Evolutionary conservation across 1,140 invertebrate genomes (phyloP), one percentile per base, ranked within the genome.

Genomic region (Dendroctonus valens): DNA sequence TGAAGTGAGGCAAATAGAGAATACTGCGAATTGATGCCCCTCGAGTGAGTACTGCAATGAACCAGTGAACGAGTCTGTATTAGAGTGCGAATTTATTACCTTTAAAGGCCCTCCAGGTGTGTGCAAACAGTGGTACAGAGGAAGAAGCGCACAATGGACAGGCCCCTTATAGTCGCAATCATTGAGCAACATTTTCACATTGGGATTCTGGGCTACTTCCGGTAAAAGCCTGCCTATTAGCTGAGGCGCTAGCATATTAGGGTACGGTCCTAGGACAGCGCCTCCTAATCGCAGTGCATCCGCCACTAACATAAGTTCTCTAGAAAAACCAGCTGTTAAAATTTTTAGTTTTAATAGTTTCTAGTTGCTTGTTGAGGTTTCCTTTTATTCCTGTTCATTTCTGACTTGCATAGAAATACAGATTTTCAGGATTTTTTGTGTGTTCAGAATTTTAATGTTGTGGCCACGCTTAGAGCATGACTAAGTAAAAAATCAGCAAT

Each of bases 31-130:
- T 74, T 96, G 94, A 82, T 99, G 96, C 3, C 95, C 96, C 83
- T 99, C 97, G 44, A 99, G 78, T 0, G 96, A 98, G 76, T 97
- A 98, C 88, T 94, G 79, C 14, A 83, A 80, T n/a, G 49, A 0
- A 14, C 11, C 3, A 51, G 1, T 39, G 3, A 55, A 11, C 37
- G 40, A 55, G 38, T 39, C 11, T 55, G 37, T 55, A 52, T 46
- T 46, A 46, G 12, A 15, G 11, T 5, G 15, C 2, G 40, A 55
- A 55, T 37, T 39, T 38, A 38, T 55, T 38, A 93, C 91, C 83
- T 98, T 98, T 0, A 99, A 81, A 0, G 97, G 97, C 41, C 97
- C 97, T 54, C 97, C 97, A 12, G 97, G 97, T 0, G 96, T 98
- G 75, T 98, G 96, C 55, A 98, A 81, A 75, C 95, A 98, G 79